phyloP scores from a whole-genome alignment of 2,113 vertebrate genomes.

The Panthera uncia region DNA sequence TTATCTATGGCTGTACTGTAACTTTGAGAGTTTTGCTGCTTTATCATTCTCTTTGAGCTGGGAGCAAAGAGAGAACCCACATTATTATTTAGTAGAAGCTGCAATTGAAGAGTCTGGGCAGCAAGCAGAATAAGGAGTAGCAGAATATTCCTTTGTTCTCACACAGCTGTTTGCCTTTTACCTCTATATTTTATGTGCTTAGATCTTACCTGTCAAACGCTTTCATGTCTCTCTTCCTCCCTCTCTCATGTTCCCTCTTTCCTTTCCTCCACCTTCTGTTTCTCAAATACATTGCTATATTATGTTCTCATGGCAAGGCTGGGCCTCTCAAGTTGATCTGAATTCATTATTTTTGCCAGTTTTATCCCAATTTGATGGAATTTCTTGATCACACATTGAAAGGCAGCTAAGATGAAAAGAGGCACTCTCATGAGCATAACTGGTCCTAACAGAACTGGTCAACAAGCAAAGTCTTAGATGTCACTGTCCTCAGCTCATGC shows the following conservation, averaged over 20 bases:
- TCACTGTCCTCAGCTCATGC: neutral
- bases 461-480: neutral
- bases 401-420: neutral
- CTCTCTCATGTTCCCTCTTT: constrained; percentile 3
- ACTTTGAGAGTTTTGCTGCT: constrained; percentile 62
- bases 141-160: constrained; percentile 59
- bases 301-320: neutral
- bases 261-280: constrained; percentile 37
- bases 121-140: constrained; percentile 44
- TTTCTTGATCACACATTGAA: constrained; percentile 20
- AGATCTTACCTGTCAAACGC: constrained; percentile 38
- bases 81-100: constrained; percentile 69
- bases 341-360: constrained; percentile 55
- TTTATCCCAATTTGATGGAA: constrained; percentile 29
- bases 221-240: constrained; percentile 35
- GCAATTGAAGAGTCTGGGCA: constrained; percentile 54
- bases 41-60: constrained; percentile 72
- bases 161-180: constrained; percentile 58
- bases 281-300: constrained; percentile 38
- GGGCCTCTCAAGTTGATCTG: constrained; percentile 15
- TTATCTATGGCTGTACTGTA: constrained; percentile 51
- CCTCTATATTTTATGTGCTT: constrained; percentile 53
- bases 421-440: neutral
- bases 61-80: constrained; percentile 55
- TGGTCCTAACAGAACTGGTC: neutral